Evolutionary conservation across 2,888 invertebrate species (phyloP).

Genomic region (Tipula unca): DNA sequence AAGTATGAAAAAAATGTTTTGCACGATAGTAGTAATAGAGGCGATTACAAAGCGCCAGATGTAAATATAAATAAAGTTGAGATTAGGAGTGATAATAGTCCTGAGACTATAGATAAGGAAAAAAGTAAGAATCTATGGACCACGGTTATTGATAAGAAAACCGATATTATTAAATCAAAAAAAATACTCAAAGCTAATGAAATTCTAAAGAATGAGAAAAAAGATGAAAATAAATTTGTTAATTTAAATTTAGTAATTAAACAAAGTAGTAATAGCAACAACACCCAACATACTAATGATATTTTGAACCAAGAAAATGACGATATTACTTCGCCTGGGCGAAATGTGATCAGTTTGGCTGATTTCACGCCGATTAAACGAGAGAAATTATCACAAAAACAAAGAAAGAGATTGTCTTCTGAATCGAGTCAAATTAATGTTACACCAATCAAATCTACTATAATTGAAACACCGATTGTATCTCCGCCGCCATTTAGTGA

Average conservation of each 20-base stretch:
- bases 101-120: constrained; percentile 26
- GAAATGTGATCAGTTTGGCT: constrained; percentile 33
- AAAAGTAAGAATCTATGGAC: constrained; percentile 33
- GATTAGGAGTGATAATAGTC: constrained; percentile 23
- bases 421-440: constrained; percentile 30
- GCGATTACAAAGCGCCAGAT: constrained; percentile 20
- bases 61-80: constrained; percentile 23
- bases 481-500: neutral
- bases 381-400: constrained; percentile 49
- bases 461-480: neutral
- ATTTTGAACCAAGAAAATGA: neutral
- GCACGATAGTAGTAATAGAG: neutral
- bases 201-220: constrained; percentile 44
- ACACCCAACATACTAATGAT: neutral
- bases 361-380: constrained; percentile 31
- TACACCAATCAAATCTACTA: constrained; percentile 25
- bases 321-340: neutral
- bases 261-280: neutral
- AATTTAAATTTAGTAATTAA: constrained; percentile 29
- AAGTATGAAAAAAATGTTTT: constrained; percentile 35
- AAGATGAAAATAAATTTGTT: constrained; percentile 43
- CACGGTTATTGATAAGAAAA: constrained; percentile 42
- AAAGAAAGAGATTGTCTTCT: constrained; percentile 46
- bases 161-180: constrained; percentile 38
- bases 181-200: constrained; percentile 33